Base-by-base conservation (phyloP, 2,113 vertebrate genomes). In the Petrocephalus zakoni region DNA sequence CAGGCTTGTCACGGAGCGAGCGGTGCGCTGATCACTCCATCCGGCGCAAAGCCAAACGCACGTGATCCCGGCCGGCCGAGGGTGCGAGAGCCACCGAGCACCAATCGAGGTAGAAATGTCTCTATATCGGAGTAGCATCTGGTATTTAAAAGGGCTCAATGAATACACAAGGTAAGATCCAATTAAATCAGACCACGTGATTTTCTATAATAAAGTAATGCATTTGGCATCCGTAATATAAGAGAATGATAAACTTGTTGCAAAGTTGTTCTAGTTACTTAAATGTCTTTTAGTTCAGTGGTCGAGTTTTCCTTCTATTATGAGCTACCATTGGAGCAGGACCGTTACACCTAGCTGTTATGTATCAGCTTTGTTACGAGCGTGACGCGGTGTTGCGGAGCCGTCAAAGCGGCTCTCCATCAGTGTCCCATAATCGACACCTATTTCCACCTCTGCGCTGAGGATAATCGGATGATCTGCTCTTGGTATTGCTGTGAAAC, bases 111-210 rank as follows among this genome's bases (percentile, higher is more conserved):
- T 9, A 42, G 93, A 11, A 89, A 96, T 96, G 95, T 96, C 95
- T 94, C 93, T 96, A 91, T 96, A 96, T 92, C 94, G 95, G 85
- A 96, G 96, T 93, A 95, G 94, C 81, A 94, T 95, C 89, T 96
- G 95, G 95, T 96, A 95, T 92, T 90, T 95, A 85, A 95, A 95
- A 92, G 95, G 95, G 88, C 82, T 95, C 89, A 95, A 93, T 89
- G 94, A 95, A 92, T 96, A 95, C 92, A 96, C 95, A 91, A 95
- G 94, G 95, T 96, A 94, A 91, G 93, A 87, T 86, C 52, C 51
- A 17, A 34, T 55, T 78, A 78, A 42, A 78, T 11, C 72, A 78
- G 15, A 42, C 72, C 72, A 78, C 72, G 72, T 78, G 72, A 42
- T 75, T 75, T 17, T 78, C 34, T 78, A 78, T 78, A 42, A 42